Evolutionary conservation across 2,888 invertebrate genomes (phyloP), one percentile per base, ranked within the genome.

Genomic region (Trachelus iudaicus): DNA sequence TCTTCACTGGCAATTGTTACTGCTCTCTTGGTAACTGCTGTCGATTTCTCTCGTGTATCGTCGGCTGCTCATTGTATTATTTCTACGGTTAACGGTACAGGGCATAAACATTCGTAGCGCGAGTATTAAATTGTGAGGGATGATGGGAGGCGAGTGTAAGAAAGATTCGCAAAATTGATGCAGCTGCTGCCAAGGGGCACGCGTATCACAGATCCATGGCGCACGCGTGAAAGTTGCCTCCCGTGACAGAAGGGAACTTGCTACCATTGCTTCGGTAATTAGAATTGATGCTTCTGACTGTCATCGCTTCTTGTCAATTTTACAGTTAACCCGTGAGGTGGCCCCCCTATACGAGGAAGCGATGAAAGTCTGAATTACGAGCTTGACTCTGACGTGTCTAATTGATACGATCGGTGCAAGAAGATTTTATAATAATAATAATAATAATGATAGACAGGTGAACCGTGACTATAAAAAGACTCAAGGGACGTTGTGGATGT

Each of bases 221-320:
- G 84, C 87, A 84, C 85, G 87, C 84, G 85, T 85, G 86, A 86
- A 85, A 85, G 86, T 84, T 79, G 77, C 73, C 73, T 34, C 23
- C 23, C 56, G 56, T 56, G 56, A 56, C 56, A 56, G 23, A 15
- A 56, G 23, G 56, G 56, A 56, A 56, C 56, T 56, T 23, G 56
- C 23, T 56, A 56, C 56, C 56, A 56, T 56, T 56, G 56, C 56
- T 56, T 23, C 56, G 81, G 85, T 87, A 87, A 86, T 87, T 86
- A 85, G 84, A 87, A 88, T 87, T 87, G 87, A 88, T 85, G 84
- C 85, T 83, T 81, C 77, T 84, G 85, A 83, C 85, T 82, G 83
- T 88, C 87, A 84, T 83, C 79, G 56, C 56, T 56, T 56, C 23
- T 56, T 56, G 56, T 56, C 23, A 56, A 56, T 56, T 56, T 23